phyloP scores from a whole-genome alignment of 2,888 invertebrate genomes.

The Acanthopleura granulata region DNA sequence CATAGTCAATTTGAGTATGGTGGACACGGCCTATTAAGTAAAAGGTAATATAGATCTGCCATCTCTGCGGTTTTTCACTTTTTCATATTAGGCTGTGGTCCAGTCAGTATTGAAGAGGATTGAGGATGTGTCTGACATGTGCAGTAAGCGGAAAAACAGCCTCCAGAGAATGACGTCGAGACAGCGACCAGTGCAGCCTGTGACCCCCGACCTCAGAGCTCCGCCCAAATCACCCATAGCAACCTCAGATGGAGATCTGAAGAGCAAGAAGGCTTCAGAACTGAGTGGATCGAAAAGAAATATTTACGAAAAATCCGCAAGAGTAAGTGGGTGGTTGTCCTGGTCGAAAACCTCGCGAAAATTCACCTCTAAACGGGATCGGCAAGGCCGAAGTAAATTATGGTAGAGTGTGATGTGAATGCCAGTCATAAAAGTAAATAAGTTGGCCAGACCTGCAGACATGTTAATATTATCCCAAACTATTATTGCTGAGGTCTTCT shows the following conservation, averaged over 20 bases:
- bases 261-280: slow-evolving; percentile 29
- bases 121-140: slow-evolving; percentile 94
- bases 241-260: slow-evolving; percentile 32
- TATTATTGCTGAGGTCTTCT: too few species aligned
- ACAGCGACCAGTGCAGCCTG: slow-evolving; percentile 82
- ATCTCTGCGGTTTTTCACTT: not conserved
- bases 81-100: slow-evolving; percentile 49
- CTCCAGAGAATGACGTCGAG: slow-evolving; percentile 58
- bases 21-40: too few species aligned
- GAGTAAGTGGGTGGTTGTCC: slow-evolving; percentile 34
- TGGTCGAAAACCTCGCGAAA: too few species aligned
- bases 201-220: slow-evolving; percentile 77
- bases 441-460: too few species aligned
- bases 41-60: not conserved
- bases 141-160: slow-evolving; percentile 79
- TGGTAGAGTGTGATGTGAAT: too few species aligned
- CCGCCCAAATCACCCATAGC: slow-evolving; percentile 11
- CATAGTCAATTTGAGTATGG: too few species aligned
- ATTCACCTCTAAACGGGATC: too few species aligned
- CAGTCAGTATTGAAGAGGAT: slow-evolving; percentile 89
- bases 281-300: slow-evolving; percentile 31
- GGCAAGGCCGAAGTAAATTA: too few species aligned
- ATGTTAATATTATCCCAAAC: too few species aligned
- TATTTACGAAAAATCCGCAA: slow-evolving; percentile 47
- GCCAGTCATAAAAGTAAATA: too few species aligned